phyloP scores from a whole-genome alignment of 2,113 vertebrate species.

The Cepphus grylle region DNA sequence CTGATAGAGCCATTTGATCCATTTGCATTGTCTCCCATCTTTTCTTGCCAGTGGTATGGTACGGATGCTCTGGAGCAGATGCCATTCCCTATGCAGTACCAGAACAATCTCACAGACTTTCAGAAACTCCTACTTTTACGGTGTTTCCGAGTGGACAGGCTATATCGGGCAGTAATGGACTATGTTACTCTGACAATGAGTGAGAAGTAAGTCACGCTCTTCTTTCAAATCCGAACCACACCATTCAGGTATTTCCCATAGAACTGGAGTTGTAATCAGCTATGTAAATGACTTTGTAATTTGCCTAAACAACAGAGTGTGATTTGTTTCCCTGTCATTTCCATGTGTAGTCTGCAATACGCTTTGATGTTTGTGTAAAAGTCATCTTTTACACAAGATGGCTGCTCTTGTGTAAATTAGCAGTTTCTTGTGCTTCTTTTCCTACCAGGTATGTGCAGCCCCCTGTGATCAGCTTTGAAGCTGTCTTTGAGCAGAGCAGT shows the following conservation, averaged over 20 bases:
- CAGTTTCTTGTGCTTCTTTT: not conserved
- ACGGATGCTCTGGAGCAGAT: conserved; percentile 84
- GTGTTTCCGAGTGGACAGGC: conserved; percentile 91
- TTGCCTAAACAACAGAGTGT: not conserved
- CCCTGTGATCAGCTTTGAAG: conserved; percentile 90
- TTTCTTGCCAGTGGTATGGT: conserved; percentile 85
- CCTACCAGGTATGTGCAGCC: conserved; percentile 89
- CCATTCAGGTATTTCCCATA: not conserved
- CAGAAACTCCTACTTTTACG: conserved; percentile 91
- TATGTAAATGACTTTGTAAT: not conserved
- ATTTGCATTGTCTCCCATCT: not conserved
- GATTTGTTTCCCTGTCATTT: not conserved
- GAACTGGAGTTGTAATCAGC: not conserved
- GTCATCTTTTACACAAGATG: not conserved
- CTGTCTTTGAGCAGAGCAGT: conserved; percentile 88
- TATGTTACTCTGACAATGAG: conserved; percentile 87
- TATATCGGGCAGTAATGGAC: conserved; percentile 89
- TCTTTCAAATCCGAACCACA: not conserved
- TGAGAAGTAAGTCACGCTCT: conserved; percentile 78
- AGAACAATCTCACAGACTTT: conserved; percentile 77
- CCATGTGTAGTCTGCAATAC: not conserved
- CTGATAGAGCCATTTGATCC: not conserved
- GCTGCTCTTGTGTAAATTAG: not conserved
- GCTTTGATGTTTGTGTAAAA: not conserved
- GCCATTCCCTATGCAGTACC: conserved; percentile 80